Evolutionary conservation across 2,888 invertebrate genomes (phyloP), one percentile per base, ranked within the genome.

Genomic region (Empis stercorea): DNA sequence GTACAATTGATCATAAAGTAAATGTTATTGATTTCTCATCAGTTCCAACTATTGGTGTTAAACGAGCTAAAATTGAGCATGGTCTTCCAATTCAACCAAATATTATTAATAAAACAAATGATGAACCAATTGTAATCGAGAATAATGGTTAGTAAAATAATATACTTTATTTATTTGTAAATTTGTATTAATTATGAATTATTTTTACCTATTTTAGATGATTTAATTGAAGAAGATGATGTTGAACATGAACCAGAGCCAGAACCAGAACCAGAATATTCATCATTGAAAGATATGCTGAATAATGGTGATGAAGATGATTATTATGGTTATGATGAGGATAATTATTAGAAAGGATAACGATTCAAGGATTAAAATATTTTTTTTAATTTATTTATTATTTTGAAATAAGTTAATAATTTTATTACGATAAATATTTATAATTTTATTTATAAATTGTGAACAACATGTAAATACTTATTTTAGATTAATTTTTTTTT

Each of bases 251-350:
- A 68, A 1, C 71, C 70, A 0, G 67, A 66, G 32, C 57, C 59
- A 5, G 71, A 72, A 13, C 59, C 60, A 0, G 61, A 60, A 20
- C 65, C 61, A 2, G 75, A 76, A 57, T 59, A 76, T 48, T 62
- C 62, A 37, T 77, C 78, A 0, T 62, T 79, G 1, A 74, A 75
- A 13, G 74, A 75, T 47, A 74, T 79, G 71, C 59, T 79, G 32
- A 80, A 80, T 55, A 74, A 76, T 48, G 73, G 74, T n/a, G 78
- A 77, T 15, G 77, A 78, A 16, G 78, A 78, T 13, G 79, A 80
- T 27, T 78, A 80, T 43, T 82, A 80, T 54, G 81, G 75, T 46
- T 80, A 79, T 52, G 82, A 84, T 47, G 84, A 85, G 51, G 23
- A 27, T 7, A 27, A 27, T 27, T 27, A 27, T 27, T 27, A 27